phyloP scores from a whole-genome alignment of 2,888 invertebrate species.

The Galerucella nymphaeae region DNA sequence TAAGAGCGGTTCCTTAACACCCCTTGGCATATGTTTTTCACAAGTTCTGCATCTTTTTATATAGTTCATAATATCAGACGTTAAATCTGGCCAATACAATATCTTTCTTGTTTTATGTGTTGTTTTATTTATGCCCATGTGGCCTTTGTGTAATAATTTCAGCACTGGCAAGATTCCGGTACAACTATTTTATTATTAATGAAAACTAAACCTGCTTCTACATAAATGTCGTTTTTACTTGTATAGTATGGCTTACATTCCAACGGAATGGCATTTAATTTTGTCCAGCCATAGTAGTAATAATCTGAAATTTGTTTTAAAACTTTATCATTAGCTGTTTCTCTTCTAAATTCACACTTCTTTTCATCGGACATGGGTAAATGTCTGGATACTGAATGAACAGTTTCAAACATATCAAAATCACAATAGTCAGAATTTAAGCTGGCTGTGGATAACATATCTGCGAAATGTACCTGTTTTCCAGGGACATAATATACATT shows the following conservation, averaged over 20 bases:
- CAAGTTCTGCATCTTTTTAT: too few relatives aligned
- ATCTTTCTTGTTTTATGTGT: too few relatives aligned
- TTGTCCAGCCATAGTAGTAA: conserved; percentile 44
- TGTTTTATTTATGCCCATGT: too few relatives aligned
- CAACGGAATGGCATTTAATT: conserved; percentile 18
- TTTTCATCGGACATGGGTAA: conserved; percentile 41
- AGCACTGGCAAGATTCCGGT: too few relatives aligned
- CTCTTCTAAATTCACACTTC: conserved; percentile 35
- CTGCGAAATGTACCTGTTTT: conserved; percentile 44
- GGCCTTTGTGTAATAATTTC: too few relatives aligned
- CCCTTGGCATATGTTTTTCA: too few relatives aligned
- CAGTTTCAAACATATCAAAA: conserved; percentile 42
- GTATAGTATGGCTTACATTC: conserved; percentile 32
- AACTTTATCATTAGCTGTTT: conserved; percentile 38
- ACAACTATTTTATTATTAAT: neutral
- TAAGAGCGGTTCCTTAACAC: too few relatives aligned
- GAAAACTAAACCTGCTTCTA: conserved; percentile 35
- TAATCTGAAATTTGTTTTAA: conserved; percentile 37
- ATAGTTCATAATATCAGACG: too few relatives aligned
- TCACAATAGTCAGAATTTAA: conserved; percentile 24
- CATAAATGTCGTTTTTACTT: conserved; percentile 24
- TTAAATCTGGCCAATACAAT: too few relatives aligned
- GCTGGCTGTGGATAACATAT: conserved; percentile 41
- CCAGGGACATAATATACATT: conserved; percentile 37
- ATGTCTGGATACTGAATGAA: conserved; percentile 41